These are phyloP conservation scores for Dryoscopus gambensis DNA, from an alignment of 2,113 vertebrate species.

Conservation along the genomic window DNA sequence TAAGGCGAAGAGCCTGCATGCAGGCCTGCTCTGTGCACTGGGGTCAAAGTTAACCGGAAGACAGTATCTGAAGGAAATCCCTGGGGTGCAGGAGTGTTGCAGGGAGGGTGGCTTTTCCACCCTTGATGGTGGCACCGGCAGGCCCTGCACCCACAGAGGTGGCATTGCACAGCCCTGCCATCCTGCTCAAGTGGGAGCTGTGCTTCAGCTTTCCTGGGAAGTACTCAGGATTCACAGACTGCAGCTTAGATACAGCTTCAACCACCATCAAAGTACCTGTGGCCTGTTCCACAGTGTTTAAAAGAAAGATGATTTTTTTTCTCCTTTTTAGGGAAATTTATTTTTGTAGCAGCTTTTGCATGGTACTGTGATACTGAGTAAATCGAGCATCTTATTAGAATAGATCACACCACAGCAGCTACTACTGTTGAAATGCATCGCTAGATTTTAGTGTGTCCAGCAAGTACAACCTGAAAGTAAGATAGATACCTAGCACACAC, in stretches of 20 bases:
- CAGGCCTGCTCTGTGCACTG: neutral
- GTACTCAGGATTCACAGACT: neutral
- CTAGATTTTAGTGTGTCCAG: constrained; percentile 38
- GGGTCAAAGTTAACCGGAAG: neutral
- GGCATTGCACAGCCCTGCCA: neutral
- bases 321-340: constrained; percentile 24
- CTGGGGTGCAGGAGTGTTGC: neutral
- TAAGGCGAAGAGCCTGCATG: neutral
- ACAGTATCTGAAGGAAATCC: neutral
- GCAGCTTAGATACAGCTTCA: neutral
- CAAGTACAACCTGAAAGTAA: constrained; percentile 29
- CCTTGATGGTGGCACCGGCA: neutral
- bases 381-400: constrained; percentile 46
- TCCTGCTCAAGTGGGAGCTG: neutral
- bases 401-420: constrained; percentile 24
- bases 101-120: neutral
- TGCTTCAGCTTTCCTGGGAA: neutral
- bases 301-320: neutral
- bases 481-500: neutral
- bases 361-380: constrained; percentile 55
- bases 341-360: constrained; percentile 68
- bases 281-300: neutral
- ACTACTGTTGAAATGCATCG: neutral
- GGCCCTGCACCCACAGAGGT: no score
- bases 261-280: neutral